A percentile compares a stretch with the other conserved stretches of the same genome.
These are phyloP conservation scores for Cydia strobilella DNA, from an alignment of 1,140 invertebrate species.

Conservation along the genomic window DNA sequence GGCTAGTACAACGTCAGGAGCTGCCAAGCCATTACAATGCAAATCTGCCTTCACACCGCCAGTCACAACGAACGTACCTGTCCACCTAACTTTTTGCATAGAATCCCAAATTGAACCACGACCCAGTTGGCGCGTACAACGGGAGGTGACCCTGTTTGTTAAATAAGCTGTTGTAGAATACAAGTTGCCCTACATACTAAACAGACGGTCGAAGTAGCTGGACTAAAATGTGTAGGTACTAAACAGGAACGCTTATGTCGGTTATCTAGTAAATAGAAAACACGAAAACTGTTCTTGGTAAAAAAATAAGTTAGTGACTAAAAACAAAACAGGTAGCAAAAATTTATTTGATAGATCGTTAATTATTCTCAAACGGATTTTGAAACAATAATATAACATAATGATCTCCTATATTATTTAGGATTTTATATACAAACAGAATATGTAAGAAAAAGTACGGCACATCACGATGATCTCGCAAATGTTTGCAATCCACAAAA, in stretches of 20 bases:
- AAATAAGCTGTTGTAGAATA: constrained; percentile 1
- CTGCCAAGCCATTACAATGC: constrained; percentile 67
- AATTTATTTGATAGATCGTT: no score
- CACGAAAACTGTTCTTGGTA: no score
- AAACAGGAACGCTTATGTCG: no score
- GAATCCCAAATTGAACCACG: constrained; percentile 45
- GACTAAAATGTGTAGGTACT: neutral
- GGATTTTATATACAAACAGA: no score
- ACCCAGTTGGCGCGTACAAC: constrained; percentile 41
- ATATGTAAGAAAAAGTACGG: neutral
- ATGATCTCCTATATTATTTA: no score
- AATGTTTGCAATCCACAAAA: neutral
- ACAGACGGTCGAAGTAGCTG: neutral
- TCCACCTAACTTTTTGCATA: constrained; percentile 64
- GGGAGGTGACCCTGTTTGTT: constrained; percentile 53
- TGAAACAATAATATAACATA: no score
- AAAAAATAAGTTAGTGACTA: no score
- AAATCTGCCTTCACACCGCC: constrained; percentile 55
- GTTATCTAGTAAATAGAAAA: no score
- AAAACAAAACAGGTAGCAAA: no score
- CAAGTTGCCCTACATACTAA: neutral
- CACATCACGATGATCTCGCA: neutral
- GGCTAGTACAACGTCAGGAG: neutral
- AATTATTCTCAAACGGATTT: no score
- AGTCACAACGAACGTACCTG: constrained; percentile 58